Evolutionary conservation across 2,888 invertebrate species (phyloP).

Genomic region (Furcula furcula): DNA sequence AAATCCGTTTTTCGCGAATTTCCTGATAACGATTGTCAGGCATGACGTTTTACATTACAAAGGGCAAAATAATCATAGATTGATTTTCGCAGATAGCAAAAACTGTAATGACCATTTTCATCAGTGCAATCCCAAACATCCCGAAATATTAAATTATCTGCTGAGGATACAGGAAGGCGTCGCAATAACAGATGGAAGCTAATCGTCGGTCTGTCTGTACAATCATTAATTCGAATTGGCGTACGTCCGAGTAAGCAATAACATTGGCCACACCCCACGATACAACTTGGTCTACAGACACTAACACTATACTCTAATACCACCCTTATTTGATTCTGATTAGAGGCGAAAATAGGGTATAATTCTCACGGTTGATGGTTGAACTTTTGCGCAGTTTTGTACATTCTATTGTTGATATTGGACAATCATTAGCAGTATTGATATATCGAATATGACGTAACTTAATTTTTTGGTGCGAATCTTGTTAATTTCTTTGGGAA

Average conservation of each 20-base stretch:
- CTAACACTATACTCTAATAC: not conserved
- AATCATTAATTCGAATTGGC: slow-evolving; percentile 73
- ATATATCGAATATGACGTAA: slow-evolving; percentile 57
- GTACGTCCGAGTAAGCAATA: slow-evolving; percentile 62
- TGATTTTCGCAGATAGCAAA: too few relatives aligned
- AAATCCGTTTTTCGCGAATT: too few relatives aligned
- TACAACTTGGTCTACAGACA: slow-evolving; percentile 12
- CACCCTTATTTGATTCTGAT: fast-evolving
- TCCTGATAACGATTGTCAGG: too few relatives aligned
- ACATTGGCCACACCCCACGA: slow-evolving; percentile 36
- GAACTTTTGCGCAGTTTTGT: slow-evolving; percentile 26
- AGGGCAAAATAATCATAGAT: too few relatives aligned
- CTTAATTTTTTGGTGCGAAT: slow-evolving; percentile 32
- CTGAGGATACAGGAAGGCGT: slow-evolving; percentile 43
- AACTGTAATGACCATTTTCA: too few relatives aligned
- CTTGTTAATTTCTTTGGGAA: slow-evolving; percentile 5
- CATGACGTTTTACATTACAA: too few relatives aligned
- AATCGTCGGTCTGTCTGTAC: slow-evolving; percentile 52
- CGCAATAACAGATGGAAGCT: slow-evolving; percentile 65
- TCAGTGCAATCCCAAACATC: too few relatives aligned
- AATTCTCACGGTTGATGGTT: not conserved
- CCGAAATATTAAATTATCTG: slow-evolving; percentile 21
- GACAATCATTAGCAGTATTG: slow-evolving; percentile 65
- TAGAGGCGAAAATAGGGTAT: not conserved
- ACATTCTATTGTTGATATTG: slow-evolving; percentile 45